These are phyloP conservation scores for Pangasius sanitwongsei DNA, from an alignment of 2,797 vertebrate genomes.

Conservation along the genomic window DNA sequence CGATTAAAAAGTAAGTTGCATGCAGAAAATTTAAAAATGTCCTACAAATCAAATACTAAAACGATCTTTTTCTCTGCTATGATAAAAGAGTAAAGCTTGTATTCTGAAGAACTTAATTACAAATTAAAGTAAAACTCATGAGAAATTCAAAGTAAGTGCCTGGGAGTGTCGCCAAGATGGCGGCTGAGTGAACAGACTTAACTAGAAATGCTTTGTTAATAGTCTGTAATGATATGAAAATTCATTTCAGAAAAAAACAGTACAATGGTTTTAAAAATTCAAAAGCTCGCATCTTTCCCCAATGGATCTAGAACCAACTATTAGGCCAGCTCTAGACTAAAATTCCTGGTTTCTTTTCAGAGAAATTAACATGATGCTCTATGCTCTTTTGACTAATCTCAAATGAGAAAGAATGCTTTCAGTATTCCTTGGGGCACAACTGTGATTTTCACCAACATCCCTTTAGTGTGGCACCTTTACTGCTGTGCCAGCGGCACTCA, in stretches of 20 bases:
- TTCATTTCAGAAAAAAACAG: not conserved
- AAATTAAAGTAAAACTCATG: no score
- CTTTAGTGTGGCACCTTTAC: not conserved
- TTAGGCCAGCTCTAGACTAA: not conserved
- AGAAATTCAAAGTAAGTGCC: no score
- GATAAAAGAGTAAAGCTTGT: no score
- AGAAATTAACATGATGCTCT: not conserved
- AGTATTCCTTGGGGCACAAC: conserved; percentile 3
- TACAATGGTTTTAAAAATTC: not conserved
- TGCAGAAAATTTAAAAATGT: no score
- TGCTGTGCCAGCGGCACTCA: not conserved
- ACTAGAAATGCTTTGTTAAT: not conserved
- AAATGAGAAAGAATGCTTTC: not conserved
- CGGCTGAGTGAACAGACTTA: not conserved
- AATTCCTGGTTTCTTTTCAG: not conserved
- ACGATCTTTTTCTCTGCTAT: no score
- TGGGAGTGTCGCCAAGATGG: conserved; percentile 12
- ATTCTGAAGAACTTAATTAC: no score
- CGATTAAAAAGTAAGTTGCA: no score
- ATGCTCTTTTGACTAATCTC: not conserved
- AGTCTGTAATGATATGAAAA: not conserved
- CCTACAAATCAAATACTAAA: no score
- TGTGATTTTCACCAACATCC: conserved; percentile 34
- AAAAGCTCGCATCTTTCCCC: not conserved
- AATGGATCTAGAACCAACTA: not conserved